Evolutionary conservation across 2,113 vertebrate species (phyloP), one percentile per base, ranked within the genome.

Genomic region (Oreotrochilus melanogaster): DNA sequence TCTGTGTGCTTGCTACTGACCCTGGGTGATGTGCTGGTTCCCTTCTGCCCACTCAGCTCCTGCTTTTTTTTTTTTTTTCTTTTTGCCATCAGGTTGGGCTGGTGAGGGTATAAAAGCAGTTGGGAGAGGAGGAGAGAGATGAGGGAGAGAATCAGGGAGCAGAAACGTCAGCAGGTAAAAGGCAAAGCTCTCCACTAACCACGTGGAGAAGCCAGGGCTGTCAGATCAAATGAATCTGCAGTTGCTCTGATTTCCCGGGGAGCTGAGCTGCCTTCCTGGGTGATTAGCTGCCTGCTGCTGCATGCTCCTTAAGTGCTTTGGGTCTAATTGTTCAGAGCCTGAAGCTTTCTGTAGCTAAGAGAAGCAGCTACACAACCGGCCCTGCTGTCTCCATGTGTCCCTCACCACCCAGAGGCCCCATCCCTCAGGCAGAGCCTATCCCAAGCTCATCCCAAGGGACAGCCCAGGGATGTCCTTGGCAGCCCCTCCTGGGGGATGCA

Each of bases 281-380:
- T 65, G 65, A 89, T 92, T 58, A 42, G 88, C 61, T 89, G 86
- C 57, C 51, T 73, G 43, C 73, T 93, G 80, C 90, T 89, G 92
- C 83, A 31, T 10, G 64, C 75, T 73, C 15, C 1, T 88, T 86
- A 94, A 93, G 87, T 88, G 89, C 16, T 76, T 92, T 86, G 61
- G 67, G 60, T 53, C 91, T 93, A 93, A 95, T 92, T 84, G 50
- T 83, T 89, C 0, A 2, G 70, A 89, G 86, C 67, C 48, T 28
- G 54, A 21, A 70, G 89, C 64, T 88, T 70, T 80, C 80, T 47
- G 62, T n/a, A 70, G 86, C 83, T 21, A 1, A 50, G 64, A 89
- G 83, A 37, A 96, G 31, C 37, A 62, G 89, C 76, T 39, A 9
- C 1, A 19, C 27, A 3, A 9, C 9, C 53, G 3, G 0, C 39